Conservation (phyloP, 2,888 invertebrate genomes). For the Luffia ferchaultella region DNA sequence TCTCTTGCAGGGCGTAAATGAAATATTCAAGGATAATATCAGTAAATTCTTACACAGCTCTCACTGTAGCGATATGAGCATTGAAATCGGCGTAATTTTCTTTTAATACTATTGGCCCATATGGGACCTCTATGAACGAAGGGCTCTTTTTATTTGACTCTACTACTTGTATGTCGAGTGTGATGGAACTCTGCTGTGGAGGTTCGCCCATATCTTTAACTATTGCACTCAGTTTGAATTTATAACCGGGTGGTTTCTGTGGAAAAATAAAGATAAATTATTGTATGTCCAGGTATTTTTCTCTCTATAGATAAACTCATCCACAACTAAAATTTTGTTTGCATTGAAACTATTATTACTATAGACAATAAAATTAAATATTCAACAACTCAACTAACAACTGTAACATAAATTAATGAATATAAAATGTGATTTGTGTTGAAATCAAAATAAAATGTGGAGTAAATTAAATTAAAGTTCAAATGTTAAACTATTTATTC, state of each 20-base stretch:
- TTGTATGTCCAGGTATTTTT: too few species aligned
- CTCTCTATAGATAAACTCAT: too few species aligned
- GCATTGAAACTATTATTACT: too few species aligned
- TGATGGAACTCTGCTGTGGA: slow-evolving; percentile 74
- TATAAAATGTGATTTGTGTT: too few species aligned
- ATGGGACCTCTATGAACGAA: slow-evolving; percentile 70
- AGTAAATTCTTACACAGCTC: slow-evolving; percentile 69
- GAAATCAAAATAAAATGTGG: too few species aligned
- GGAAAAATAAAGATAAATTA: slow-evolving; percentile 17
- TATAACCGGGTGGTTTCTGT: slow-evolving; percentile 70
- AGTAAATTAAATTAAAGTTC: too few species aligned
- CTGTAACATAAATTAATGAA: too few species aligned
- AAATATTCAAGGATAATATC: slow-evolving; percentile 14
- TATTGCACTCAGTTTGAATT: slow-evolving; percentile 75
- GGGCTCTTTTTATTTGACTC: slow-evolving; percentile 89
- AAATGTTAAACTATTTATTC: too few species aligned
- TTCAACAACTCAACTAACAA: too few species aligned
- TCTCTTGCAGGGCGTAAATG: too few species aligned
- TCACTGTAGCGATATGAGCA: slow-evolving; percentile 72
- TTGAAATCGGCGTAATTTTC: slow-evolving; percentile 81
- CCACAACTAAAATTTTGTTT: too few species aligned
- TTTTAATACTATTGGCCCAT: slow-evolving; percentile 69
- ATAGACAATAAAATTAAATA: too few species aligned
- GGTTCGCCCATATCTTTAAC: slow-evolving; percentile 80
- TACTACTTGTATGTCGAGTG: slow-evolving; percentile 84